These are phyloP conservation scores for Mastigias papua DNA, from an alignment of 30 jellyfish, hydroid and myxozoan species.

Conservation along the genomic window DNA sequence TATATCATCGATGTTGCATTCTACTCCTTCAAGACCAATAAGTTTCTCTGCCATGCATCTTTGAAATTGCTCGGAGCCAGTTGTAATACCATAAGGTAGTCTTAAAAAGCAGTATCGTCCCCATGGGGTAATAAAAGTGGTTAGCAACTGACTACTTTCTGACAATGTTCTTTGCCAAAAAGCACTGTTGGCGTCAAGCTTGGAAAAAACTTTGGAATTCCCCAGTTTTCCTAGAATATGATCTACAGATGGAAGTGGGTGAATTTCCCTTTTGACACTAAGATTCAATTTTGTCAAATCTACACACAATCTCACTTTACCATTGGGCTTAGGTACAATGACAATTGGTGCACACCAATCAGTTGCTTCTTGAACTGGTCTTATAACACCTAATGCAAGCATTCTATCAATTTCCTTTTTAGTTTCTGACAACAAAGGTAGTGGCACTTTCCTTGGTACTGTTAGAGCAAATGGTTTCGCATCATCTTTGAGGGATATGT, in stretches of 20 bases:
- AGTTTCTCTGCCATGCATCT: constrained; percentile 17
- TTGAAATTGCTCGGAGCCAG: too few species aligned
- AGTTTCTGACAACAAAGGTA: constrained; percentile 55
- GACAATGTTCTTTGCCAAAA: constrained; percentile 74
- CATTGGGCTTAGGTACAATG: constrained; percentile 59
- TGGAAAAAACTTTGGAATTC: constrained; percentile 46
- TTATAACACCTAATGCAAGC: constrained; percentile 70
- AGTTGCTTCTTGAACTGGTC: constrained; percentile 66
- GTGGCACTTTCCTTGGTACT: constrained; percentile 71
- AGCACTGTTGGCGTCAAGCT: constrained; percentile 76
- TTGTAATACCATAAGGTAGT: constrained; percentile 60
- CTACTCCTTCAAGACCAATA: constrained; percentile 59
- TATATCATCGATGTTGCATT: constrained; percentile 58
- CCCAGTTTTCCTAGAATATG: neutral
- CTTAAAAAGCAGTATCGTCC: constrained; percentile 71
- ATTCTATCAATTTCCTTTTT: constrained; percentile 65
- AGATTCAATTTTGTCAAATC: constrained; percentile 64
- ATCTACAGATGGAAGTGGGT: constrained; percentile 61
- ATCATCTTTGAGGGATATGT: too few species aligned
- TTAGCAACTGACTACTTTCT: constrained; percentile 41
- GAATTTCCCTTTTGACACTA: constrained; percentile 55
- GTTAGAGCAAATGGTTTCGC: constrained; percentile 62
- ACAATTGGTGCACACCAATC: constrained; percentile 80
- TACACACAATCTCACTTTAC: constrained; percentile 65
- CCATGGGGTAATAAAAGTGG: constrained; percentile 24